Evolutionary conservation across 2,888 invertebrate species (phyloP).

Genomic region (Drosophila basisetae): DNA sequence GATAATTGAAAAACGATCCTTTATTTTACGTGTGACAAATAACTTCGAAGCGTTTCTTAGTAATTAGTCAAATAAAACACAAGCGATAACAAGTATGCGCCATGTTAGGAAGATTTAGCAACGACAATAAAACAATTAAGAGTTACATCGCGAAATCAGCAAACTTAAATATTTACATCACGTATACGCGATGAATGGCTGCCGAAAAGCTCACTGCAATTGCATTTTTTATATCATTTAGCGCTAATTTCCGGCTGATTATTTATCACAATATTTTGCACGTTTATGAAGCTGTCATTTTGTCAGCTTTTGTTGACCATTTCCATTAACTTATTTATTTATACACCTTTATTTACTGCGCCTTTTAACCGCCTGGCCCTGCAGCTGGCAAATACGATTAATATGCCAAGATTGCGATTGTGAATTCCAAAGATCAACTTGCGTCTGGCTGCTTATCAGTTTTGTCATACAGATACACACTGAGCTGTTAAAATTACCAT

Average conservation of each 20-base stretch:
- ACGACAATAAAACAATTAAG: background rate
- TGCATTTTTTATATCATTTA: conserved; percentile 55
- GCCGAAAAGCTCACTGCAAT: conserved; percentile 24
- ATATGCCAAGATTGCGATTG: conserved; percentile 18
- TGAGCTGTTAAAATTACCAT: conserved; percentile 19
- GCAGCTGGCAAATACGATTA: conserved; percentile 36
- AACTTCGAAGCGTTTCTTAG: background rate
- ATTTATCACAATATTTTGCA: conserved; percentile 43
- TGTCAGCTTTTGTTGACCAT: conserved; percentile 27
- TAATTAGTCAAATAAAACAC: background rate
- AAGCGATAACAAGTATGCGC: background rate
- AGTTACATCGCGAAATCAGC: background rate
- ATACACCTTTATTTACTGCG: conserved; percentile 36
- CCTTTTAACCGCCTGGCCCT: conserved; percentile 9
- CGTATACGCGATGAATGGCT: conserved; percentile 50
- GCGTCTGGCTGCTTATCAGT: conserved; percentile 4
- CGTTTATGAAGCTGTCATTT: conserved; percentile 40
- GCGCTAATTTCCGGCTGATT: conserved; percentile 45
- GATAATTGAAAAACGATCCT: conserved; percentile 11
- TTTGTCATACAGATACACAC: conserved; percentile 15
- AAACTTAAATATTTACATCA: conserved; percentile 33
- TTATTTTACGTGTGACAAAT: background rate
- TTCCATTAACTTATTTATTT: conserved; percentile 24
- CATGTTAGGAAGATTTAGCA: background rate
- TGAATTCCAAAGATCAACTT: conserved; percentile 36